phyloP scores from a whole-genome alignment of 2,888 invertebrate species.

The Caenorhabditis parvicauda region DNA sequence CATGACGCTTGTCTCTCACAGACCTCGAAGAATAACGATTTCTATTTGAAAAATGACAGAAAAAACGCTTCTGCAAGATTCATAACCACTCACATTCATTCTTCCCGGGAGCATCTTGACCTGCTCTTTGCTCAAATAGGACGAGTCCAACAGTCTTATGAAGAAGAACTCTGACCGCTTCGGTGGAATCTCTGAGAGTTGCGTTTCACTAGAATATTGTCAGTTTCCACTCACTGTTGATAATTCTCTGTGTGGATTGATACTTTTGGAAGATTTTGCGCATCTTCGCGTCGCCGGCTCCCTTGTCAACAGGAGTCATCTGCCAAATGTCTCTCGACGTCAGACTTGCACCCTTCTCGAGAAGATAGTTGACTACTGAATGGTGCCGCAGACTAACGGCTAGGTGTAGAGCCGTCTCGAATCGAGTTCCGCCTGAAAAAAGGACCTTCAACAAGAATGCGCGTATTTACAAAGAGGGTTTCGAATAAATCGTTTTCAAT shows the following conservation, averaged over 20 bases:
- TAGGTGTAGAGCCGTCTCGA: constrained; percentile 29
- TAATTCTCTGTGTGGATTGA: constrained; percentile 4
- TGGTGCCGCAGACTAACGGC: constrained; percentile 18
- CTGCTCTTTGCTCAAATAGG: constrained; percentile 10
- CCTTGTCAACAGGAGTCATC: constrained; percentile 13
- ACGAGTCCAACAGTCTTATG: constrained; percentile 13
- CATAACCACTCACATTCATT: constrained; percentile 24
- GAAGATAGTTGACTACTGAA: constrained; percentile 24
- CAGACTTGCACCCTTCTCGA: constrained; percentile 35
- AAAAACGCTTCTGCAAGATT: too few species aligned
- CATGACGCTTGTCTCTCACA: too few species aligned
- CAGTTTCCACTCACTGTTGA: not conserved
- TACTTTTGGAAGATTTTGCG: constrained; percentile 11
- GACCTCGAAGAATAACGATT: too few species aligned
- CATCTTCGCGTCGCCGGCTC: constrained; percentile 5
- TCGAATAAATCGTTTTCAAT: not conserved
- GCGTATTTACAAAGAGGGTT: not conserved
- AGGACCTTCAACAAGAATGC: not conserved
- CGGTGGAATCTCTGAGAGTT: constrained; percentile 26
- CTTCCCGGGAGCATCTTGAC: constrained; percentile 15
- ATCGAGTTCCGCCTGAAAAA: constrained; percentile 17
- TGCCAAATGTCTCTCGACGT: constrained; percentile 6
- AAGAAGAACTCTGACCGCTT: constrained; percentile 19
- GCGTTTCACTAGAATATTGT: not conserved
- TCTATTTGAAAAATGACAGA: too few species aligned